phyloP scores from a whole-genome alignment of 1,140 invertebrate genomes.

The Panulirus ornatus region DNA sequence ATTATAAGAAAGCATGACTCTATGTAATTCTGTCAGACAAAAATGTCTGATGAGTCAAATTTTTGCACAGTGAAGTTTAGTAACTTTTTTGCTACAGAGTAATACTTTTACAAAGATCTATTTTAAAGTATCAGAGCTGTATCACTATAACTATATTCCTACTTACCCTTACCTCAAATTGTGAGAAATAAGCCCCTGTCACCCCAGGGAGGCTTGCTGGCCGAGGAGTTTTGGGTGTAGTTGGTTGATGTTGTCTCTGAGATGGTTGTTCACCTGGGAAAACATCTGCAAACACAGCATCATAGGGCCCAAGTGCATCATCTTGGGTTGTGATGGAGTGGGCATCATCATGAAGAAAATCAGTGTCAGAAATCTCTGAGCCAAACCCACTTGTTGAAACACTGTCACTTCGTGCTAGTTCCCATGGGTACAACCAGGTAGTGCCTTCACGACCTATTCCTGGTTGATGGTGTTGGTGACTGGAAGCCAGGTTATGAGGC shows the following conservation, averaged over 20 bases:
- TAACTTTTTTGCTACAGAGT: too few species aligned
- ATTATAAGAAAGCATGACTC: too few species aligned
- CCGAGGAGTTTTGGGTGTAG: conserved; percentile 53
- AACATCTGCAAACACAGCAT: conserved; percentile 74
- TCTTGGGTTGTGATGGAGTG: conserved; percentile 64
- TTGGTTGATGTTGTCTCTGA: conserved; percentile 35
- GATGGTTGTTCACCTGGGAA: conserved; percentile 66
- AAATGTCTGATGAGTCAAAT: too few species aligned
- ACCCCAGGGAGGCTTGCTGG: conserved; percentile 73
- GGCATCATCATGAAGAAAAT: conserved; percentile 74
- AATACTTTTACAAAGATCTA: too few species aligned
- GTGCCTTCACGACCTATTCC: conserved; percentile 33
- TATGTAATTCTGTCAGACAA: too few species aligned
- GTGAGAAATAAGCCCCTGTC: conserved; percentile 72
- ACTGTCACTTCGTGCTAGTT: conserved; percentile 77
- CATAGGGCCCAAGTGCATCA: conserved; percentile 72
- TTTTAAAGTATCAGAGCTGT: too few species aligned
- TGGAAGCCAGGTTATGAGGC: conserved; percentile 21
- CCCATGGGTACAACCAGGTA: conserved; percentile 70
- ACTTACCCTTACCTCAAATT: conserved; percentile 63
- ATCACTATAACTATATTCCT: too few species aligned
- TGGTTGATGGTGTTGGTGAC: conserved; percentile 58
- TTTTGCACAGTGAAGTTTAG: too few species aligned
- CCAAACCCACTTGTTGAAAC: conserved; percentile 78
- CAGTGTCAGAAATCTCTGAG: conserved; percentile 77